Evolutionary conservation across 2,888 invertebrate genomes (phyloP), one percentile per base, ranked within the genome.

Genomic region (Sussaba pulchella): DNA sequence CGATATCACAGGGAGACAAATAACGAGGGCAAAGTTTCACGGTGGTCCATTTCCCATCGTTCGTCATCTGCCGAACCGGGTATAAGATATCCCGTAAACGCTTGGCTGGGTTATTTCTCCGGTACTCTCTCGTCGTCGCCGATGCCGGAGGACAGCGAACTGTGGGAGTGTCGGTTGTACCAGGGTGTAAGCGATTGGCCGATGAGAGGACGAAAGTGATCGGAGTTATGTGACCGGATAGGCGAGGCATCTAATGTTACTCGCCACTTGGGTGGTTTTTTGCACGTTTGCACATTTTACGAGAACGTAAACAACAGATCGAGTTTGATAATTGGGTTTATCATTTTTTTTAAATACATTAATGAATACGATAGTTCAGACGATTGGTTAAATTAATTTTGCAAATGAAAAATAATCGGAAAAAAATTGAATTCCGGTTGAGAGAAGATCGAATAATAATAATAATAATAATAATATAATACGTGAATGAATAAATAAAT

Each of bases 1-100:
- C 64, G 69, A 64, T 66, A 75, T 71, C 66, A 69, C n/a, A 59
- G 74, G 64, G 59, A 69, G 64, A 52, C 71, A 78, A 31, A 31
- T 31, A 31, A 31, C 31, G 31, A 31, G 74, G 78, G 76, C n/a
- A n/a, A 76, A 73, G 82, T 85, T 87, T 89, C 90, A 88, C 78
- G 92, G 92, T 92, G 92, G 92, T 91, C 92, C 90, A 91, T 91
- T 91, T 91, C 90, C 90, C 91, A 91, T 88, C 91, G 91, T 85
- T 86, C 84, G 86, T 91, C 91, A 88, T 89, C 91, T 92, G 91
- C 84, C 84, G 6, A 2, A 69, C 80, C 50, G 73, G 76, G 88
- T 88, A 84, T 88, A 88, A 87, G 82, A 85, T 89, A 85, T 89
- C 88, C 75, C 81, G 63, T 63, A 73, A 81, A 81, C 57, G 61